Evolutionary conservation across 2,113 vertebrate species (phyloP), one percentile per base, ranked within the genome.

Genomic region (Charadrius vociferus): DNA sequence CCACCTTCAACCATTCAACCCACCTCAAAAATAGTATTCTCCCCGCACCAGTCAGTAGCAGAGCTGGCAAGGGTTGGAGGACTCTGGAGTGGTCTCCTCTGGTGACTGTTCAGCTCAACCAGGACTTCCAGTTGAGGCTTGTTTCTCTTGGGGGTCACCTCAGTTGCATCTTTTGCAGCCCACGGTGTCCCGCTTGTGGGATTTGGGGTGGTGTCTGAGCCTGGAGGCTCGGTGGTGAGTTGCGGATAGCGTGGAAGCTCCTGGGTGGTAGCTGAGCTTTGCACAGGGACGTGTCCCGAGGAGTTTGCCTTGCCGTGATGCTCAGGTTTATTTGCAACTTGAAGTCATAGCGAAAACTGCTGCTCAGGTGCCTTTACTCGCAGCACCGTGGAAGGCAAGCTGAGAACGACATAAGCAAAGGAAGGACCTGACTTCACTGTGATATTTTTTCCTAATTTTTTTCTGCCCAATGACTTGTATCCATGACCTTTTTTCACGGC

Each of bases 1-100:
- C 81, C 5, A 12, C 82, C 50, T 78, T 8, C 52, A 49, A 34
- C 59, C 8, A 0, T 10, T 34, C 21, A 70, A 34, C 29, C 50
- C 0, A 34, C n/a, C 39, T 39, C 7, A 4, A 17, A 21, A 41
- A 43, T 72, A 43, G 26, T 16, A 37, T 5, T 72, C 41, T 34
- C 1, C 2, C 32, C 3, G 1, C 47, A 26, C 32, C n/a, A 13
- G 2, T 20, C 0, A 0, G 32, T 14, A 3, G 1, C 0, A 1
- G 68, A 58, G 30, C 14, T 68, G 52, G 19, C 3, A 3, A 62
- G 36, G 22, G 19, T 10, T 83, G 77, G 52, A 56, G 22, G 36
- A 26, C 32, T 6, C 34, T 22, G 71, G 30, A 43, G 26, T 23
- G 13, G 7, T 61, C 79, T 79, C 13, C 29, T 81, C 68, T 63